Evolutionary conservation across 2,113 vertebrate genomes (phyloP).

Genomic region (Halcyon senegalensis): DNA sequence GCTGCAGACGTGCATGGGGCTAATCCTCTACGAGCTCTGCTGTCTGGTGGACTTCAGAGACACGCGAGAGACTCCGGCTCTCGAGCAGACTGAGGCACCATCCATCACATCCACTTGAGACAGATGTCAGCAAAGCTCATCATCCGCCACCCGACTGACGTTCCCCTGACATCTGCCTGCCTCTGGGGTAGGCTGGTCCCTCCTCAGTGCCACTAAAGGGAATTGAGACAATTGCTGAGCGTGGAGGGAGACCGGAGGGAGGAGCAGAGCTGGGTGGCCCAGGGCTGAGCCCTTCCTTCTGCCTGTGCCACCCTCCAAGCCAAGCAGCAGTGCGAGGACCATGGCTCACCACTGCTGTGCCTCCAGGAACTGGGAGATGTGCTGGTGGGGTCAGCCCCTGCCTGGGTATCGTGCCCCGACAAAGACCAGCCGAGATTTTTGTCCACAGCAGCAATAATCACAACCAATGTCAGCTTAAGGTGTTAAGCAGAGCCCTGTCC

Average conservation of each 20-base stretch:
- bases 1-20: neutral
- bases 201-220: neutral
- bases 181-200: neutral
- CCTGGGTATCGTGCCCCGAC: accelerated
- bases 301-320: neutral
- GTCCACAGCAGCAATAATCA: neutral
- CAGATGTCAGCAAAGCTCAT: slow-evolving; percentile 17
- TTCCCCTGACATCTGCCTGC: neutral
- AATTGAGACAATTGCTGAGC: neutral
- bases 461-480: neutral
- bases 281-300: neutral
- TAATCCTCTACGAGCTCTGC: neutral
- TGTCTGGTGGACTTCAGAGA: slow-evolving; percentile 12
- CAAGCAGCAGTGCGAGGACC: neutral
- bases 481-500: neutral
- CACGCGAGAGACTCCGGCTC: accelerated
- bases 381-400: neutral
- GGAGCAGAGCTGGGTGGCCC: neutral
- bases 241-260: neutral
- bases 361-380: neutral
- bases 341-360: accelerated
- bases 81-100: neutral
- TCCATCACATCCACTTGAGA: neutral
- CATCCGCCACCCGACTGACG: neutral
- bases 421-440: neutral